phyloP scores from a whole-genome alignment of 2,113 vertebrate genomes.

The Ancistrus triradiatus region DNA sequence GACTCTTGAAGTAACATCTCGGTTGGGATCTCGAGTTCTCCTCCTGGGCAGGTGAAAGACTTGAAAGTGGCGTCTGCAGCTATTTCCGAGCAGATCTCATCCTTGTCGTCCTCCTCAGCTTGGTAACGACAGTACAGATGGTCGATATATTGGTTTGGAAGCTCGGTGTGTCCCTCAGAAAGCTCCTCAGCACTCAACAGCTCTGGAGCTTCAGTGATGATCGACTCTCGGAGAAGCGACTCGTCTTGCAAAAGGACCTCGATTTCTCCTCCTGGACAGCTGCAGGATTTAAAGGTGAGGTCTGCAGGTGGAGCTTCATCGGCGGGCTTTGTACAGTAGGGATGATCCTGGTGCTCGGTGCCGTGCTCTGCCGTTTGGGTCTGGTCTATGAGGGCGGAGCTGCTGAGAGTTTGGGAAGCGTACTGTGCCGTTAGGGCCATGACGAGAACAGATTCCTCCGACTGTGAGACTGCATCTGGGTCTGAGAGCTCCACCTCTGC shows the following conservation, averaged over 20 bases:
- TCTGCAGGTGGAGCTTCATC: neutral
- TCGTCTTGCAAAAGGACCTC: no score
- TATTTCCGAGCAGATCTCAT: no score
- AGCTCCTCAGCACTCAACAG: neutral
- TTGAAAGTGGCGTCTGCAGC: slow-evolving; percentile 28
- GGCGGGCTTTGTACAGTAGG: neutral
- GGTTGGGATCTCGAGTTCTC: slow-evolving; percentile 17
- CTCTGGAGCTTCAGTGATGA: neutral
- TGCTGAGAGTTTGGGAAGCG: neutral
- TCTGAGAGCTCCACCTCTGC: slow-evolving; percentile 27
- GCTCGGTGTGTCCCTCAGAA: neutral
- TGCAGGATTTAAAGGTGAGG: slow-evolving; percentile 20
- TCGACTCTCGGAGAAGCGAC: slow-evolving; percentile 1
- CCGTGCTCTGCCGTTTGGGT: neutral
- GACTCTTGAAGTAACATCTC: neutral
- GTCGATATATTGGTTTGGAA: neutral
- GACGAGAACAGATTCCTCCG: slow-evolving; percentile 15
- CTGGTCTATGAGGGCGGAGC: neutral
- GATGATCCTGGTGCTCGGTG: slow-evolving; percentile 3
- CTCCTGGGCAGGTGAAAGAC: slow-evolving; percentile 32
- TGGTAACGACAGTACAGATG: neutral
- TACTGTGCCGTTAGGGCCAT: neutral
- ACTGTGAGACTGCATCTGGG: neutral
- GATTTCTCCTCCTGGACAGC: neutral
- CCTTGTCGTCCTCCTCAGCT: neutral